Percentiles rank a stretch among this genome's conserved stretches.
Conservation (phyloP, 2,888 invertebrate species). For the Lottia gigantea region DNA sequence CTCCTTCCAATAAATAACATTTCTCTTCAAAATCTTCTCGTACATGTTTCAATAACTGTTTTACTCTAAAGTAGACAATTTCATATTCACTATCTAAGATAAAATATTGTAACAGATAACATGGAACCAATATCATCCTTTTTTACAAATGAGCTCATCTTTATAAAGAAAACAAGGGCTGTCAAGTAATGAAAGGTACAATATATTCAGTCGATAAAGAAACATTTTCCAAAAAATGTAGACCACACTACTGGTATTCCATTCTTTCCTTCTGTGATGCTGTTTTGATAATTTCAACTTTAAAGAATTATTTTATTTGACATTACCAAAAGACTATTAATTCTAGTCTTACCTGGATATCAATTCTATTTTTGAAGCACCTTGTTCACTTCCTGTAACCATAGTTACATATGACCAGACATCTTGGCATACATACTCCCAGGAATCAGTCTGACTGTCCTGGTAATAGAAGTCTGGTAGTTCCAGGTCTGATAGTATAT, state of each 20-base stretch:
- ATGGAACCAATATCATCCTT: too few species aligned
- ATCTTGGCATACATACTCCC: slow-evolving; percentile 48
- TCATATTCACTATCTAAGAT: too few species aligned
- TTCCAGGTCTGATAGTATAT: slow-evolving; percentile 38
- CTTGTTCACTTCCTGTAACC: slow-evolving; percentile 34
- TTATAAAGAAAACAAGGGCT: too few species aligned
- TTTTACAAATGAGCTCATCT: too few species aligned
- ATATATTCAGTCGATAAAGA: too few species aligned
- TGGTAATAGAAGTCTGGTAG: slow-evolving; percentile 47
- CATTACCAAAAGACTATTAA: not conserved
- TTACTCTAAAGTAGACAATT: slow-evolving; percentile 35
- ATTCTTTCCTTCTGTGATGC: too few species aligned
- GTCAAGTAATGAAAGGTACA: too few species aligned
- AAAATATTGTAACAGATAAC: too few species aligned
- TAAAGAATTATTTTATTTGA: too few species aligned
- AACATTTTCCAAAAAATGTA: too few species aligned
- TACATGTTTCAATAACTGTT: slow-evolving; percentile 37
- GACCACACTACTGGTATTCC: too few species aligned
- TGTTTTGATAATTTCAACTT: too few species aligned
- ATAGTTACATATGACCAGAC: slow-evolving; percentile 45
- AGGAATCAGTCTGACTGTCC: slow-evolving; percentile 38
- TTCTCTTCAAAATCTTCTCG: slow-evolving; percentile 50
- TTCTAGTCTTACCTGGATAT: slow-evolving; percentile 41
- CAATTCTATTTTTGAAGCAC: slow-evolving; percentile 38
- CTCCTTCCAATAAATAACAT: slow-evolving; percentile 47